Conservation (phyloP, 1,140 invertebrate genomes). For the Bacillus rossius region DNA sequence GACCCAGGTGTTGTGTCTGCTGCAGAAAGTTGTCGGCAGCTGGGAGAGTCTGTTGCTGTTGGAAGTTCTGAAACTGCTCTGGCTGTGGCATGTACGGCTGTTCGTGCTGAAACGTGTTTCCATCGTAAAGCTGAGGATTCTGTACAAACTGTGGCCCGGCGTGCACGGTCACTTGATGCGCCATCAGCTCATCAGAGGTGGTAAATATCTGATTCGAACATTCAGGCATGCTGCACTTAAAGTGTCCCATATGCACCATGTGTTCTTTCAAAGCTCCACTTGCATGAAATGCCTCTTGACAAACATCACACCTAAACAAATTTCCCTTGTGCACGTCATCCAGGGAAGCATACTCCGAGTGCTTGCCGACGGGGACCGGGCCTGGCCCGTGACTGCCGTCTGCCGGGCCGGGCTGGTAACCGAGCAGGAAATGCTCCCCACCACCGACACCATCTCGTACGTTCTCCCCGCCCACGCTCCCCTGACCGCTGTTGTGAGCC, state of each 20-base stretch:
- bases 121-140: neutral
- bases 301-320: constrained; percentile 38
- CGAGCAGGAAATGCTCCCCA: no score
- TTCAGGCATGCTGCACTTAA: constrained; percentile 43
- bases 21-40: no score
- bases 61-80: constrained; percentile 44
- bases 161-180: constrained; percentile 42
- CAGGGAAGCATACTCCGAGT: constrained; percentile 41
- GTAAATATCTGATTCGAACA: constrained; percentile 37
- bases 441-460: no score
- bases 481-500: no score
- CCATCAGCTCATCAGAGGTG: constrained; percentile 34
- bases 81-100: constrained; percentile 45
- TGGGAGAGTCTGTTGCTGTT: constrained; percentile 16
- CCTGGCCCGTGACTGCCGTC: neutral
- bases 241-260: constrained; percentile 40
- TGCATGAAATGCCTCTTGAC: constrained; percentile 44
- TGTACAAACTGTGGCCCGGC: constrained; percentile 12
- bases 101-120: constrained; percentile 39
- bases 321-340: constrained; percentile 42
- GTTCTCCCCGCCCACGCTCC: no score
- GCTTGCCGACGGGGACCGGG: neutral
- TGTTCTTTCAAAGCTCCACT: constrained; percentile 42
- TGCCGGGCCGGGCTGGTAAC: no score
- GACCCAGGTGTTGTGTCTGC: no score